Evolutionary conservation across 2,797 vertebrate species (phyloP).

Genomic region (Parauchenoglanis punctatus): DNA sequence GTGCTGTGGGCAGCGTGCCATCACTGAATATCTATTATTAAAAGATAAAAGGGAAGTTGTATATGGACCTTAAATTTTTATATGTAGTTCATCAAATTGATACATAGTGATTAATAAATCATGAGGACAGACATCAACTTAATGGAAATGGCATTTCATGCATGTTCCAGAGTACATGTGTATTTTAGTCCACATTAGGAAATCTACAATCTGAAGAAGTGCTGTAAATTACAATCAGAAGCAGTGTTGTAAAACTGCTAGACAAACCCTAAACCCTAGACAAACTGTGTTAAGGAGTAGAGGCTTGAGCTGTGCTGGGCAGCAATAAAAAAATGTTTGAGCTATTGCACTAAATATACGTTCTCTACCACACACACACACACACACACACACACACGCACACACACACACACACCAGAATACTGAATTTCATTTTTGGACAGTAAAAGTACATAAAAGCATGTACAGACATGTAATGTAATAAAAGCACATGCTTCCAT

Average conservation of each 20-base stretch:
- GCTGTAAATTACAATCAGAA: background rate
- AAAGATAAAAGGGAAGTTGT: conserved; percentile 72
- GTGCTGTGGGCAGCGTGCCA: conserved; percentile 26
- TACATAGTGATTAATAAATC: conserved; percentile 65
- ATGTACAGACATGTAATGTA: background rate
- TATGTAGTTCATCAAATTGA: conserved; percentile 63
- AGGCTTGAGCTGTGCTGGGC: background rate
- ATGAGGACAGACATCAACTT: conserved; percentile 39
- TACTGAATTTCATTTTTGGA: background rate
- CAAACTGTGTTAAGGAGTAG: background rate
- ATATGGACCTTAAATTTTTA: conserved; percentile 61
- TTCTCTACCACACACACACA: background rate
- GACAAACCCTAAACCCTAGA: background rate
- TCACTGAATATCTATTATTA: conserved; percentile 69
- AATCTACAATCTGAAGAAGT: background rate
- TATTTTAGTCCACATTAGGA: background rate
- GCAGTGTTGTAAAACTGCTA: background rate
- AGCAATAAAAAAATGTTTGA: background rate
- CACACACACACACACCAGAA: background rate
- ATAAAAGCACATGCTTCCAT: background rate
- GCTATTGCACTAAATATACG: background rate
- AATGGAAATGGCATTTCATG: conserved; percentile 29
- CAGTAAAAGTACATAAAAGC: background rate
- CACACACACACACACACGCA: background rate
- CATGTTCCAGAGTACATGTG: background rate